These are phyloP conservation scores for Drosophila neotestacea DNA, from an alignment of 2,888 invertebrate species.

Conservation along the genomic window DNA sequence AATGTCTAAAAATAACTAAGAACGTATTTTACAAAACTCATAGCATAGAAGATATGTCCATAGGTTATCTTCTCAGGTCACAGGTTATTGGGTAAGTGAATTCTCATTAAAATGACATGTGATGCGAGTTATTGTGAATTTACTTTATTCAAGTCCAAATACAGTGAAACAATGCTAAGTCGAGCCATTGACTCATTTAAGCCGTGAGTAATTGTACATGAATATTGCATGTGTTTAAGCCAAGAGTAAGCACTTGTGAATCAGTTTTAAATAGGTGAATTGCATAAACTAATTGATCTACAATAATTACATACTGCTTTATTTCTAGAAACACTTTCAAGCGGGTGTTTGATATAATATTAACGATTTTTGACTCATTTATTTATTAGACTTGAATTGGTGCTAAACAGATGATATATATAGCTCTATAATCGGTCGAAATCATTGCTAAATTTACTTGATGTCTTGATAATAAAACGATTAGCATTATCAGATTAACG, in stretches of 20 bases:
- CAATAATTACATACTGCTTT: background rate
- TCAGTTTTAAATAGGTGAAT: background rate
- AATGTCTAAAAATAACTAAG: too few relatives aligned
- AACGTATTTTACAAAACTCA: too few relatives aligned
- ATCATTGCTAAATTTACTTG: background rate
- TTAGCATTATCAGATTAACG: background rate
- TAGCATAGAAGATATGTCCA: too few relatives aligned
- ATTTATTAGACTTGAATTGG: background rate
- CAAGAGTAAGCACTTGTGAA: background rate
- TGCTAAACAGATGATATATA: too few relatives aligned
- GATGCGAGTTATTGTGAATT: background rate
- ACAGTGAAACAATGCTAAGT: background rate
- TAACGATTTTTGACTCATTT: background rate
- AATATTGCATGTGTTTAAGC: background rate
- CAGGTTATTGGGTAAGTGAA: conserved; percentile 1
- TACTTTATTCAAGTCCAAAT: background rate
- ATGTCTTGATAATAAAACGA: background rate
- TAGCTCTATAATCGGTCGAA: too few relatives aligned
- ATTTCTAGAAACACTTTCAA: background rate
- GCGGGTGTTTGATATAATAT: background rate
- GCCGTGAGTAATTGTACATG: background rate
- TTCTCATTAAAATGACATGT: background rate
- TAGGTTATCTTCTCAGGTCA: background rate
- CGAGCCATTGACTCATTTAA: background rate
- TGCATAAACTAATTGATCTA: background rate